Conservation (phyloP, 2,888 invertebrate species). For the Metopia argyrocephala region DNA sequence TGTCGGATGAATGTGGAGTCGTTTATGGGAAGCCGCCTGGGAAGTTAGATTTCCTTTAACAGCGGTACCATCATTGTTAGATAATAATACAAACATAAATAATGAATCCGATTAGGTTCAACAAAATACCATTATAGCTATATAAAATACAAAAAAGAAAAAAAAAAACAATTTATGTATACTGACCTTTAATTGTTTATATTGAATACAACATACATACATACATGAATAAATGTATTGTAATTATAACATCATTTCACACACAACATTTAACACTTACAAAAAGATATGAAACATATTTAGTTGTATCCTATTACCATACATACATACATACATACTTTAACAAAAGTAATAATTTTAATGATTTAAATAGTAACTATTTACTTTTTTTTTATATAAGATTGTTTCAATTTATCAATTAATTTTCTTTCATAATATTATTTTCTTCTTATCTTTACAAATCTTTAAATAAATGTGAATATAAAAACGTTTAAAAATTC, state of each 20-base stretch:
- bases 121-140: not conserved
- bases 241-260: not conserved
- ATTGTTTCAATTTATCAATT: conserved; percentile 40
- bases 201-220: conserved; percentile 15
- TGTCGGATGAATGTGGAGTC: conserved; percentile 77
- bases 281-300: too few relatives aligned
- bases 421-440: conserved; percentile 23
- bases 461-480: conserved; percentile 59
- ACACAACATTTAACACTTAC: not conserved
- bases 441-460: conserved; percentile 24
- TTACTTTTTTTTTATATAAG: not conserved
- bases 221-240: not conserved
- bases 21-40: conserved; percentile 76
- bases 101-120: conserved; percentile 41
- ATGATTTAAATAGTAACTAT: conserved; percentile 32
- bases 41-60: conserved; percentile 73
- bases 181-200: conserved; percentile 36
- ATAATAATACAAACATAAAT: conserved; percentile 46
- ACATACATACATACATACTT: conserved; percentile 23
- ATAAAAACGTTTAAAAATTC: conserved; percentile 35
- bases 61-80: conserved; percentile 61
- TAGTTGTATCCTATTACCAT: too few relatives aligned
- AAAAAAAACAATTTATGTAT: conserved; percentile 33
- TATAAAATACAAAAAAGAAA: conserved; percentile 4
- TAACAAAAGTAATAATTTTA: conserved; percentile 16